Evolutionary conservation across 2,797 vertebrate genomes (phyloP), one percentile per base, ranked within the genome.

Genomic region (Falco cherrug): DNA sequence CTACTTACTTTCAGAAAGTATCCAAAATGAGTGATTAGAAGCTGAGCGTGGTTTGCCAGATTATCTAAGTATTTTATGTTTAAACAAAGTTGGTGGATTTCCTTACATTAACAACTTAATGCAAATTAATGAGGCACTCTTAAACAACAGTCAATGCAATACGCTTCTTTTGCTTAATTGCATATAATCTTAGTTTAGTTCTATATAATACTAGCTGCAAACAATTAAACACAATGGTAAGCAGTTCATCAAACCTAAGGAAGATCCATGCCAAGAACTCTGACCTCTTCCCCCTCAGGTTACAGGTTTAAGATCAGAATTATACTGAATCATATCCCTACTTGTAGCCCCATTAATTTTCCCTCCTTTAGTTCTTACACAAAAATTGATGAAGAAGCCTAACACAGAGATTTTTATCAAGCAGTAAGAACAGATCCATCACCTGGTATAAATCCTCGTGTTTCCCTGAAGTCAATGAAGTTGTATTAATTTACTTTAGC

Each of bases 231-330:
- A 71, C 81, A 97, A 95, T 64, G 48, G 67, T 57, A 92, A 97
- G 92, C 94, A 70, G 45, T 97, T 97, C 87, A 97, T 97, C 97
- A 98, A 87, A 96, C 54, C 90, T 94, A 96, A 97, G 93, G 93
- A 97, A 96, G 89, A 97, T 92, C 56, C 89, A 59, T 96, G 87
- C 91, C 95, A 91, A 89, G 84, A 81, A 84, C 83, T 90, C 89
- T 88, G 87, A 84, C 75, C 59, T 75, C 87, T 88, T 90, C 96
- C 83, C 96, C 85, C 71, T n/a, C 76, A 92, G 88, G 60, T 84
- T 64, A 56, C 28, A 76, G 79, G 47, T 94, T 87, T 93, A 92
- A 94, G 74, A 95, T 82, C 73, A 91, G 82, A 94, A 79, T 85
- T 89, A 90, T 43, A 94, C 48, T 78, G 89, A 94, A 89, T 91